A percentile compares a stretch with the other conserved stretches of the same genome.
These are phyloP conservation scores for Creontiades dilutus DNA, from an alignment of 2,888 invertebrate species.

Conservation along the genomic window DNA sequence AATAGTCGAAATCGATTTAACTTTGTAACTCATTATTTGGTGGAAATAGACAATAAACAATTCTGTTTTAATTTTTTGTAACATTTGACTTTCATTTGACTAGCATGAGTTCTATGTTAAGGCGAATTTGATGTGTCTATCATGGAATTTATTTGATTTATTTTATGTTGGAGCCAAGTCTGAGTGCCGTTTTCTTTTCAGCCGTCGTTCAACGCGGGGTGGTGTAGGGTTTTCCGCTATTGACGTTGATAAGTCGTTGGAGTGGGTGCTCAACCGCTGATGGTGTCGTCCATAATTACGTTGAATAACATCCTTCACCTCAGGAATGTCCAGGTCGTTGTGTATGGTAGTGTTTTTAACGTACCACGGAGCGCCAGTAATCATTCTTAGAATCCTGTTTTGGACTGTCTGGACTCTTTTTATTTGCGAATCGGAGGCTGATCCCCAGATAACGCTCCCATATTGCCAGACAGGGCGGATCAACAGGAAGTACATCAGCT, in stretches of 20 bases:
- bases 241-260: conserved; percentile 8
- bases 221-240: conserved; percentile 7
- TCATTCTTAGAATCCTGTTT: conserved; percentile 50
- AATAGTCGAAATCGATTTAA: too few species aligned
- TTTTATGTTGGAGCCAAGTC: neutral
- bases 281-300: neutral
- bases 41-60: too few species aligned
- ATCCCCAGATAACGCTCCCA: conserved; percentile 51
- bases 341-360: conserved; percentile 19
- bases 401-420: conserved; percentile 58
- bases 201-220: conserved; percentile 1
- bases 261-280: neutral
- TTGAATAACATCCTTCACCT: neutral
- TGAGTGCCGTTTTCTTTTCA: neutral
- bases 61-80: too few species aligned
- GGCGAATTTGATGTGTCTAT: too few species aligned
- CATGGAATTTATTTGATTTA: too few species aligned
- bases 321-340: conserved; percentile 25
- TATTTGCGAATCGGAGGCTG: conserved; percentile 61
- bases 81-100: too few species aligned
- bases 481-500: conserved; percentile 37
- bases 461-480: conserved; percentile 54
- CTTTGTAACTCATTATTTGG: too few species aligned
- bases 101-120: too few species aligned
- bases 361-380: conserved; percentile 49